Evolutionary conservation across 2,113 vertebrate genomes (phyloP), one percentile per base, ranked within the genome.

Genomic region (Nibea coibor): DNA sequence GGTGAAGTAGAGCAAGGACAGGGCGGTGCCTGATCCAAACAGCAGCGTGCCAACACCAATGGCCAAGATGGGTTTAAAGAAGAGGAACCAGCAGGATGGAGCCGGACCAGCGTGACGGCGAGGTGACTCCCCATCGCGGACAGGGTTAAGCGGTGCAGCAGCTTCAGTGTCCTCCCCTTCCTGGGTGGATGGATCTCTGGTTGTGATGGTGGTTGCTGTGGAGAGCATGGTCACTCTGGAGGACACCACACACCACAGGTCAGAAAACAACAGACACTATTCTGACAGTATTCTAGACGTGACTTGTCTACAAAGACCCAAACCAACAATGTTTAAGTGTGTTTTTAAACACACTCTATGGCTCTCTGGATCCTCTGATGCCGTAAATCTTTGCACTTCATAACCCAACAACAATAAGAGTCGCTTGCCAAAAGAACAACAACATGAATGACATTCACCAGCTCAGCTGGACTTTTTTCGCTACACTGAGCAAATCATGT

Each of bases 1-100:
- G 22, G 69, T 58, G 17, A 58, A 72, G 39, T 57, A 71, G 39
- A 71, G 69, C 69, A 58, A 16, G 53, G 69, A 58, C 53, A 57
- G 17, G 16, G 69, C 12, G 1, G 53, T 58, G 22, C 53, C 69
- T 1, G 39, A 47, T 8, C 15, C 69, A 45, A 71, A 71, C 39
- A 71, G 69, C 69, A 71, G 53, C 1, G 39, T 14, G 4, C 69
- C 69, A 4, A 71, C 69, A 45, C 39, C 1, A 1, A 71, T 45
- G 53, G 39, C 53, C 69, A 58, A 0, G 17, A 71, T 20, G 16
- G 69, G 69, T 17, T 26, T 45, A 20, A 19, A 71, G 53, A 45
- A 71, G 39, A 28, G 53, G 16, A 45, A 22, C 69, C 54, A 47
- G 24, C 53, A 45, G 42, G 53, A 58, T 14, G 54, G 69, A 58